Conservation (phyloP, 2,113 vertebrate species). For the Micronisus gabar region DNA sequence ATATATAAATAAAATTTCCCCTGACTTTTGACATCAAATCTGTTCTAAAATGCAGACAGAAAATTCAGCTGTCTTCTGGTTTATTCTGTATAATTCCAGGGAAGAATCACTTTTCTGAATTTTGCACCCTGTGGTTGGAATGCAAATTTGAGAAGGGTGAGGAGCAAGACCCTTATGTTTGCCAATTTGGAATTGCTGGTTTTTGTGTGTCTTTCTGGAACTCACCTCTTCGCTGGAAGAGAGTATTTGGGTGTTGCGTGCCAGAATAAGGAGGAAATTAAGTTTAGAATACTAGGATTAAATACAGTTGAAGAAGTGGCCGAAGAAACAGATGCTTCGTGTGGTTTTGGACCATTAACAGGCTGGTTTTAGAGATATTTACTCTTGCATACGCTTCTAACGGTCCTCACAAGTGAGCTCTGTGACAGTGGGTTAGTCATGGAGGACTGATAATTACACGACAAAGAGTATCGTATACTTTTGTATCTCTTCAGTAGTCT, state of each 20-base stretch:
- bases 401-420: not conserved
- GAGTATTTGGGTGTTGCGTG: not conserved
- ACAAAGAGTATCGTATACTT: not conserved
- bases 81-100: not conserved
- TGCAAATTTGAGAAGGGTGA: not conserved
- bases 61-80: not conserved
- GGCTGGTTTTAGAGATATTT: not conserved
- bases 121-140: not conserved
- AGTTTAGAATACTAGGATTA: not conserved
- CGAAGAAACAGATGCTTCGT: not conserved
- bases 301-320: not conserved
- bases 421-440: not conserved
- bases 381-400: rapidly evolving
- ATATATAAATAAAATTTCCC: not conserved
- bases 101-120: not conserved
- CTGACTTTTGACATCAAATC: not conserved
- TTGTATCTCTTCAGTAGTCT: not conserved
- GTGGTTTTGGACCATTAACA: not conserved
- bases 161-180: not conserved
- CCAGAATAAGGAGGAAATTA: not conserved
- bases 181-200: not conserved
- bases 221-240: not conserved
- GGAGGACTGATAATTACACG: not conserved
- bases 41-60: not conserved
- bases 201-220: not conserved